A percentile compares a stretch with the other conserved stretches of the same genome.
Evolutionary conservation across 2,888 invertebrate species (phyloP).

Genomic region (Penaeus monodon): DNA sequence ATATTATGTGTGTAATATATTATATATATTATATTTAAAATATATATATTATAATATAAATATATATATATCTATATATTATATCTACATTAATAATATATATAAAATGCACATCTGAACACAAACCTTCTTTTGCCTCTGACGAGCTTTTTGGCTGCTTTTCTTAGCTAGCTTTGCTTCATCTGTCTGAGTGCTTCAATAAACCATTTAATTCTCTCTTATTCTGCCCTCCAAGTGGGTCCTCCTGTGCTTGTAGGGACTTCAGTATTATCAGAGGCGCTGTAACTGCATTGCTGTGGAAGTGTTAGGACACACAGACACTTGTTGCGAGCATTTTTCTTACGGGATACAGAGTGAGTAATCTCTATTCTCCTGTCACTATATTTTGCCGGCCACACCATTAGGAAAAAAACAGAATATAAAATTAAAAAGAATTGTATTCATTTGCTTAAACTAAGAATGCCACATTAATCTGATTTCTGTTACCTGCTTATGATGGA

Average conservation of each 20-base stretch:
- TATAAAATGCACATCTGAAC: background rate
- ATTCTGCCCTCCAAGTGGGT: constrained; percentile 73
- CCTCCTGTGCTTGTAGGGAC: constrained; percentile 13
- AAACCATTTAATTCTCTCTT: constrained; percentile 79
- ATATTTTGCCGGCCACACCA: constrained; percentile 82
- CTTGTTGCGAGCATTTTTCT: constrained; percentile 69
- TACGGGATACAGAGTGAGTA: constrained; percentile 79
- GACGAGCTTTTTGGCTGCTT: constrained; percentile 85
- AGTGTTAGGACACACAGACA: constrained; percentile 65
- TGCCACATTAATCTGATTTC: background rate
- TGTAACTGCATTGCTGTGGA: constrained; percentile 16
- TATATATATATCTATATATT: too few relatives aligned
- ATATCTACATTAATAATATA: too few relatives aligned
- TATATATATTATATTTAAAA: too few relatives aligned
- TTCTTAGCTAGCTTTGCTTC: constrained; percentile 77
- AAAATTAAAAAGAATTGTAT: background rate
- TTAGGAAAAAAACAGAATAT: background rate
- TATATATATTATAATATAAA: too few relatives aligned
- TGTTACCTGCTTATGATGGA: constrained; percentile 78
- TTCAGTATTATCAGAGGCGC: constrained; percentile 4
- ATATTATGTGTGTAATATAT: too few relatives aligned
- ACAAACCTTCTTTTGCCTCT: constrained; percentile 74
- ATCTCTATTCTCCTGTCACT: constrained; percentile 81
- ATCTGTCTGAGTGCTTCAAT: constrained; percentile 74
- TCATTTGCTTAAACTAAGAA: background rate